phyloP scores from a whole-genome alignment of 2,113 vertebrate species.

The Neolamprologus caudopunctatus region DNA sequence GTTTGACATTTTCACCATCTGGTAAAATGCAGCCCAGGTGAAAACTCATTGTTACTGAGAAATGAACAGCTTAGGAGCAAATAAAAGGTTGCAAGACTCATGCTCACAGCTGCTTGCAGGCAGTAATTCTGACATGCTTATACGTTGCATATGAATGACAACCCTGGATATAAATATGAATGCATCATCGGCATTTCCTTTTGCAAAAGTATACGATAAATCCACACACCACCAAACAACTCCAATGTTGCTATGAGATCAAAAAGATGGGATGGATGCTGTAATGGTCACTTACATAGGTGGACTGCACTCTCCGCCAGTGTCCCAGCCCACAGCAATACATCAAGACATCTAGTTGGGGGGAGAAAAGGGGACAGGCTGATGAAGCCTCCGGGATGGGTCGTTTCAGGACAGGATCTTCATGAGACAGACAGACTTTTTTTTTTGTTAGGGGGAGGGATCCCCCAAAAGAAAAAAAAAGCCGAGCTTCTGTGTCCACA shows the following conservation, averaged over 20 bases:
- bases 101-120: neutral
- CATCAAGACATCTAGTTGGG: slow-evolving; percentile 85
- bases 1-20: neutral
- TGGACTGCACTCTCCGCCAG: slow-evolving; percentile 90
- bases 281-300: slow-evolving; percentile 85
- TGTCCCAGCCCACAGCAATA: slow-evolving; percentile 99
- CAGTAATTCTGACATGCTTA: neutral
- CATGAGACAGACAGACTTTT: slow-evolving; percentile 18
- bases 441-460: neutral
- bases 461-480: neutral
- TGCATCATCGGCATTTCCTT: neutral
- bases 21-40: slow-evolving; percentile 5
- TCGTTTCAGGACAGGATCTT: slow-evolving; percentile 42
- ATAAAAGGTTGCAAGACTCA: neutral
- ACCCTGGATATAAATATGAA: neutral
- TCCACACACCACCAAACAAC: neutral
- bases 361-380: slow-evolving; percentile 46
- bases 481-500: neutral
- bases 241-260: slow-evolving; percentile 39
- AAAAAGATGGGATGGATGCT: neutral
- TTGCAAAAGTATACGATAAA: neutral
- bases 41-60: neutral
- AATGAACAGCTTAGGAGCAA: neutral
- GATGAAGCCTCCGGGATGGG: slow-evolving; percentile 5
- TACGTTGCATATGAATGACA: neutral